Percentiles rank a stretch among this genome's conserved stretches.
These are phyloP conservation scores for Tribolium freemani DNA, from an alignment of 2,888 invertebrate species.

Conservation along the genomic window DNA sequence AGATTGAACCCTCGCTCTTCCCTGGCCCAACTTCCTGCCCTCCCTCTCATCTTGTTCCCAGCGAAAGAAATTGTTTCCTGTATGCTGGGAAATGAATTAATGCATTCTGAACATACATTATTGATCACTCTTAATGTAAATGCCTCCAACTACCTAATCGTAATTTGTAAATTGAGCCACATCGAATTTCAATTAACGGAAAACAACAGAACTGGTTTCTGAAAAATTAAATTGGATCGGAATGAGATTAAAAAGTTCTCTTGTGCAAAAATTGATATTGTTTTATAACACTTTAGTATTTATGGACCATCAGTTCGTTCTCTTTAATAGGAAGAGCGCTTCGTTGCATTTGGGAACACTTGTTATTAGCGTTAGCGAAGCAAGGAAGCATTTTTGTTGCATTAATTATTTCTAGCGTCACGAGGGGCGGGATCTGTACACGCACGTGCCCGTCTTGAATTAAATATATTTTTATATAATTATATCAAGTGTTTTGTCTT, in stretches of 20 bases:
- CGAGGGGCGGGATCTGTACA: not conserved
- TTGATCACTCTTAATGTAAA: constrained; percentile 70
- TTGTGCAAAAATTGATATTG: constrained; percentile 32
- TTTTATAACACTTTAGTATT: constrained; percentile 25
- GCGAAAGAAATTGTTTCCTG: constrained; percentile 67
- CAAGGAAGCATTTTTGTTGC: constrained; percentile 6
- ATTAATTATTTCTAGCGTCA: constrained; percentile 16
- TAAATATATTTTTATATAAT: constrained; percentile 57
- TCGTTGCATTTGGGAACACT: not conserved
- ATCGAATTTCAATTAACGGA: constrained; percentile 39
- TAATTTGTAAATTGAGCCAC: constrained; percentile 49
- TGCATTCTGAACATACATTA: constrained; percentile 68
- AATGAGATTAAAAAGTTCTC: constrained; percentile 23
- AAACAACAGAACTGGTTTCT: constrained; percentile 21
- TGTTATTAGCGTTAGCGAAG: constrained; percentile 6
- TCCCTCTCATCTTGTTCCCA: constrained; percentile 54
- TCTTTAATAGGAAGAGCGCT: constrained; percentile 12
- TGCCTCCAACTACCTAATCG: constrained; percentile 67
- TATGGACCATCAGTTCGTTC: constrained; percentile 23
- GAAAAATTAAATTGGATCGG: constrained; percentile 27
- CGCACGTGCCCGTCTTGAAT: constrained; percentile 20
- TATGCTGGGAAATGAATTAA: constrained; percentile 67
- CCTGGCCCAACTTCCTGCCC: constrained; percentile 47
- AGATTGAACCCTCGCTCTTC: constrained; percentile 65
- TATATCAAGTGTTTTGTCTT: constrained; percentile 54